These are phyloP conservation scores for Gymnobelideus leadbeateri DNA, from an alignment of 2,113 vertebrate species.

Conservation along the genomic window DNA sequence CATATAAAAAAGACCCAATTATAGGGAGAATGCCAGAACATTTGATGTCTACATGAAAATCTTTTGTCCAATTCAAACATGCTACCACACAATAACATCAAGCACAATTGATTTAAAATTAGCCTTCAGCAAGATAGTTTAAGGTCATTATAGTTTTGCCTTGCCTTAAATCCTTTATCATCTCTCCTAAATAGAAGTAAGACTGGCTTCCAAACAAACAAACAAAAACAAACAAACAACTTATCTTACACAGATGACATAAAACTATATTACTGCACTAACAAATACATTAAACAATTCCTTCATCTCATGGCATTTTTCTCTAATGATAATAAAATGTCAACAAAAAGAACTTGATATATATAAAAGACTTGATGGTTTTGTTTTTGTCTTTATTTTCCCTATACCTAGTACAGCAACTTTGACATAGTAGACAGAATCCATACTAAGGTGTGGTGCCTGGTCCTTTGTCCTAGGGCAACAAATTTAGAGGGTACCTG, in stretches of 20 bases:
- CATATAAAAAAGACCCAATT: not conserved
- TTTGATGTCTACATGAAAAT: not conserved
- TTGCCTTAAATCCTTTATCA: not conserved
- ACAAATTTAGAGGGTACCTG: not conserved
- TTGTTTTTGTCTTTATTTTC: not conserved
- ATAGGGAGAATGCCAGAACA: not conserved
- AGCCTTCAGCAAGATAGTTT: not conserved
- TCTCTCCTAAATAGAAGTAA: no score
- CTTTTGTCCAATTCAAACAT: not conserved
- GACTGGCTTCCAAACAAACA: no score
- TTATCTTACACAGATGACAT: not conserved
- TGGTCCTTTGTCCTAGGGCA: not conserved
- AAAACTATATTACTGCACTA: not conserved
- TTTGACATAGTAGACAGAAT: not conserved
- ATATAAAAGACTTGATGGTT: not conserved
- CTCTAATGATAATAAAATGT: not conserved
- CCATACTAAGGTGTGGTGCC: not conserved
- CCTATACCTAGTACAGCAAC: not conserved
- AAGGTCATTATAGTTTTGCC: not conserved
- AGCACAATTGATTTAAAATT: not conserved
- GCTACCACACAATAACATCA: not conserved
- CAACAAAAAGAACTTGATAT: not conserved
- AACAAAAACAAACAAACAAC: not conserved
- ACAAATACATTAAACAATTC: not conserved
- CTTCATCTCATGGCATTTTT: not conserved